Base-by-base conservation (phyloP, 2,888 invertebrate species). In the Diarsia rubi region DNA sequence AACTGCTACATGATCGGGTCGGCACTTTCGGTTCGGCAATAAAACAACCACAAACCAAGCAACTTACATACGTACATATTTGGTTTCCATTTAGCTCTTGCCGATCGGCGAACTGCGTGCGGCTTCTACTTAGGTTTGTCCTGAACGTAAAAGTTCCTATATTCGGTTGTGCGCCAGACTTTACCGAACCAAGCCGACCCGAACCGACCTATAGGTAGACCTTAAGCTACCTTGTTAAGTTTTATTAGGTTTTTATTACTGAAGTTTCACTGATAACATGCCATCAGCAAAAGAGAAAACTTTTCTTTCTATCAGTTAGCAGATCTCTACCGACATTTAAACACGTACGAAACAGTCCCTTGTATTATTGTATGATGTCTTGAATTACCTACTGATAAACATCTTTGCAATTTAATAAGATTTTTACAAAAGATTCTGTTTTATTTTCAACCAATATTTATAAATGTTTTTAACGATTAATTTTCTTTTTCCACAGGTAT, bases 401-500 rank as follows among this genome's bases (percentile, higher is more conserved):
- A 72, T 80, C 79, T 79, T 66, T 57, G 81, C 44, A 83, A 83
- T 69, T 83, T 79, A 69, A 47, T 66, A 69, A 72, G 67, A 44
- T 44, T 59, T 52, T 44, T 37, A 49, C 27, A 16, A 49, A 16
- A 67, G 45, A 63, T 63, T 63, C 31, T 45, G n/a, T 3, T 16
- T 62, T 45, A 62, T 47, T 52, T 60, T 27, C 27, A 12, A 31
- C 0, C 47, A 31, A 44, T 42, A 65, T 62, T 69, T 68, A 14
- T 64, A 21, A 16, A 44, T 9, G 14, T 21, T 75, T 65, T 60
- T 81, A 75, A 84, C 59, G 16, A 6, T 45, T 44, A 0, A 19
- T 65, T 81, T 57, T 52, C 9, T 71, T 76, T 54, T 64, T 79
- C 31, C 16, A 0, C 83, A 85, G 83, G 83, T 83, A 85, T 63